Evolutionary conservation across 2,113 vertebrate genomes (phyloP), one percentile per base, ranked within the genome.

Genomic region (Gulo gulo): DNA sequence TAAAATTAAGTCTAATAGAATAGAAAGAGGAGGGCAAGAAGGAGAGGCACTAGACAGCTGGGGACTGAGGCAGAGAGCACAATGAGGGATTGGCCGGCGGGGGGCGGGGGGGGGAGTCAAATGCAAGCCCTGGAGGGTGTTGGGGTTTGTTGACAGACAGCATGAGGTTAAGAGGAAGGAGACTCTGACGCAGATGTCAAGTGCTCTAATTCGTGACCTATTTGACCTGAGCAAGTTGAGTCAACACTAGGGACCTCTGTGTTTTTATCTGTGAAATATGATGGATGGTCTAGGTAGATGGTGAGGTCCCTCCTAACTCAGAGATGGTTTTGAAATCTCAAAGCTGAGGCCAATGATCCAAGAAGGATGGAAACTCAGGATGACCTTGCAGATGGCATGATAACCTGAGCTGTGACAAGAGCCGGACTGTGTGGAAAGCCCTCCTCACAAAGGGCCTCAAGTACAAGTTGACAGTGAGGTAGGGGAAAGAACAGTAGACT

Each of bases 1-100:
- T 65, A 93, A 96, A 97, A 95, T 94, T 63, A 94, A 96, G 59
- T 71, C 11, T 52, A 96, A 65, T 67, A 52, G 26, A 95, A 82
- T 59, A 73, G 92, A 94, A 83, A 76, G 39, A 47, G 42, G 50
- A n/a, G 20, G 36, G 21, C 15, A 36, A 2, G 6, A 36, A 2
- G 7, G n/a, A 29, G 50, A 84, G 57, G 34, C 4, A 18, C 7
- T 24, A 63, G 67, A 45, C 89, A 87, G 42, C 84, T 84, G 90
- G 63, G 42, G 9, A 42, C 36, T 50, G n/a, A 8, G 21, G 20
- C 59, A 93, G 15, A 93, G 23, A 29, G 2, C 13, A 63, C 29
- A 74, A 39, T 31, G 52, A 91, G 29, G 6, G 16, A 71, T 10
- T 36, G 26, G 39, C 39, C 39, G 39, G 39, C 39, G 39, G 39